Evolutionary conservation across 2,797 vertebrate genomes (phyloP), one percentile per base, ranked within the genome.

Genomic region (Acropternis orthonyx): DNA sequence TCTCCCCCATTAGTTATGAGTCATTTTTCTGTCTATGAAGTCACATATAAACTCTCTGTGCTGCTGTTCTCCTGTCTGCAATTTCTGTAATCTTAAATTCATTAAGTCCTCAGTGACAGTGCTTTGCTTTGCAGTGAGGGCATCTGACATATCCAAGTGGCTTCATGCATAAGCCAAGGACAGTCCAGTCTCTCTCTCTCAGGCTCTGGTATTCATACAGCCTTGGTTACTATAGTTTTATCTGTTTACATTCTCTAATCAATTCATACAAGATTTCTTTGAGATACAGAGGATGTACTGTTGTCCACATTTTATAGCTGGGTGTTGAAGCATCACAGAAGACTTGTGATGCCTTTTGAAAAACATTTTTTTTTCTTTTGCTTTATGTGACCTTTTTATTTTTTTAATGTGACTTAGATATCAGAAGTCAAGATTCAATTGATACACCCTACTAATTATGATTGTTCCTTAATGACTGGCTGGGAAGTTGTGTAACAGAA

Each of bases 71-170:
- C 30, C 48, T 90, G n/a, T 43, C 41, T 72, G 67, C 84, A 26
- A 2, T 84, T 92, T 74, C 62, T 81, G 28, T 90, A 88, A 83
- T 68, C 81, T 86, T 75, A 88, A 59, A 68, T 91, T 92, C n/a
- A 56, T 69, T 7, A 85, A 88, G 44, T 65, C 37, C 32, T 84
- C 28, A 28, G 39, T 66, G 62, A 22, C 12, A 37, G 37, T 62
- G 56, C 27, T 81, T 69, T 91, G 18, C 54, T 85, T 79, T 73
- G 61, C 49, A 79, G 4, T 49, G 52, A 32, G 22, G 78, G 28
- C 73, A 78, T 67, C 52, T 75, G 78, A 63, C 54, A 34, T n/a
- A 49, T 79, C 36, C 51, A 39, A 66, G 71, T 48, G 43, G 39
- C 30, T n/a, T 79, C 63, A 24, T 41, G 49, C 17, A 10, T n/a